These are phyloP conservation scores for Sericinus montela DNA, from an alignment of 2,888 invertebrate genomes.

Conservation along the genomic window DNA sequence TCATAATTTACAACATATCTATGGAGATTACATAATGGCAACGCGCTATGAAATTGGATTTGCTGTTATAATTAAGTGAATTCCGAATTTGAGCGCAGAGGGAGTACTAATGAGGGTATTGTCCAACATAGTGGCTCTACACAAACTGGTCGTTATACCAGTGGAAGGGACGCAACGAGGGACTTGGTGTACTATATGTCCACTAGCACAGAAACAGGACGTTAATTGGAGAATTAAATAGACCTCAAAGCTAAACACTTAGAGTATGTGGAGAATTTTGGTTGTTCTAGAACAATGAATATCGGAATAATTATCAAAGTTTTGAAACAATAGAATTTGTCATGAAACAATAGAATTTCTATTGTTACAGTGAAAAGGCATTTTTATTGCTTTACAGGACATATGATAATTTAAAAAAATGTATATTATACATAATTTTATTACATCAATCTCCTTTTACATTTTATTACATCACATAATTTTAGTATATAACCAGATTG, in stretches of 20 bases:
- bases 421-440: no score
- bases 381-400: no score
- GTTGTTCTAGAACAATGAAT: no score
- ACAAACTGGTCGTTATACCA: conserved; percentile 7
- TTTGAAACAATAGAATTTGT: no score
- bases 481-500: no score
- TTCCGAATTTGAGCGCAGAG: conserved; percentile 11
- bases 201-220: conserved; percentile 29
- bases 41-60: conserved; percentile 6
- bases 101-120: conserved; percentile 18
- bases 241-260: neutral
- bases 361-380: no score
- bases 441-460: no score
- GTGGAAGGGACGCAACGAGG: conserved; percentile 7
- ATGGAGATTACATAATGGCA: neutral
- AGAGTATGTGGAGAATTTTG: neutral
- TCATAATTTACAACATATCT: no score
- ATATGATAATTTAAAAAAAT: no score
- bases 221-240: conserved; percentile 12
- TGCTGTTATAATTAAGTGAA: conserved; percentile 11
- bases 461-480: no score
- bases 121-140: conserved; percentile 15
- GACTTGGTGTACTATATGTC: conserved; percentile 28
- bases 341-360: no score
- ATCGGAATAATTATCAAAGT: no score